Conservation (phyloP, 2,888 invertebrate species). For the Nemotelus nigrinus region DNA sequence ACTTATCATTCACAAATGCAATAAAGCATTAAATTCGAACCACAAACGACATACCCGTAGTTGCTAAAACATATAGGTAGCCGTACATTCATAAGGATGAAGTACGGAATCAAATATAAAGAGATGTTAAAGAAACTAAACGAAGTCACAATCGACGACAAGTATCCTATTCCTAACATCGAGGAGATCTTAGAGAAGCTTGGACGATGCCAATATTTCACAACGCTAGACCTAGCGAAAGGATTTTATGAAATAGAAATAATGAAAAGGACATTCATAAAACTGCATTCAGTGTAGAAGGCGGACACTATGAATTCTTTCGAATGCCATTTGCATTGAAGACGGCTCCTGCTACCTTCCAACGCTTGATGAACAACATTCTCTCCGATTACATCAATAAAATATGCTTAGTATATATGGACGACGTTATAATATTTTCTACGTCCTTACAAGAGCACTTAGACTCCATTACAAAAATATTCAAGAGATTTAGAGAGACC, state of each 20-base stretch:
- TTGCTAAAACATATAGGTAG: constrained; percentile 10
- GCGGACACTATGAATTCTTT: no score
- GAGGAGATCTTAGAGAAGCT: constrained; percentile 42
- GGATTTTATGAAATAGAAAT: constrained; percentile 52
- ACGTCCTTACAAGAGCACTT: no score
- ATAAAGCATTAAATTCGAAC: no score
- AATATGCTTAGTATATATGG: constrained; percentile 49
- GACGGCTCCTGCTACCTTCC: no score
- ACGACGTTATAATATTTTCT: constrained; percentile 43
- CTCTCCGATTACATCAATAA: constrained; percentile 33
- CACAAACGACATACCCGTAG: no score
- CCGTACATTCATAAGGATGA: constrained; percentile 1
- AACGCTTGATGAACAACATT: no score
- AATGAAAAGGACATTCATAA: constrained; percentile 22
- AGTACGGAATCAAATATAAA: background rate
- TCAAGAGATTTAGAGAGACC: no score
- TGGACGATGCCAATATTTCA: no score
- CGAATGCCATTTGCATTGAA: no score
- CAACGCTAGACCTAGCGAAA: no score
- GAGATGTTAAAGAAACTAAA: constrained; percentile 42
- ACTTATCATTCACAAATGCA: constrained; percentile 1
- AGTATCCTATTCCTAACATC: constrained; percentile 46
- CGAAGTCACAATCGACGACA: constrained; percentile 45
- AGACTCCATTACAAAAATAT: no score
- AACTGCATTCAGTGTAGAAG: no score